These are phyloP conservation scores for Copsychus sechellarum DNA, from an alignment of 2,113 vertebrate species.

Conservation along the genomic window DNA sequence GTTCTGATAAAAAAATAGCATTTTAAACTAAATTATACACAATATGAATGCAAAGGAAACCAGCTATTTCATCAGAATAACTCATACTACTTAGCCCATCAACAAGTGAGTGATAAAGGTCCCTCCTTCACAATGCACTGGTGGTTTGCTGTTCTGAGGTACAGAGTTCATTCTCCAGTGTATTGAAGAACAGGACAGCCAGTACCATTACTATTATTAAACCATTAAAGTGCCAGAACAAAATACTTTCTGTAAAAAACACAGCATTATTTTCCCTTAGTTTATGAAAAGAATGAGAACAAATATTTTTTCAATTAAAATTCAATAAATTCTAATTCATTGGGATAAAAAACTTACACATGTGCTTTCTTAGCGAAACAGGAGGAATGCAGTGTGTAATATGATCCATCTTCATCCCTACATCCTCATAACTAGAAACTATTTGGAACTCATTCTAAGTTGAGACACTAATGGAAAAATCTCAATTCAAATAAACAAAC, in stretches of 20 bases:
- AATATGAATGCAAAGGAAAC: not conserved
- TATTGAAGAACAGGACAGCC: not conserved
- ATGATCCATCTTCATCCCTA: not conserved
- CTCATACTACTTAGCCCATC: not conserved
- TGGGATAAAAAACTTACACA: not conserved
- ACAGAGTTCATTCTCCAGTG: not conserved
- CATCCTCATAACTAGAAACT: not conserved
- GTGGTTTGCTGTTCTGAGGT: not conserved
- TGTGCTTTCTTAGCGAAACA: not conserved
- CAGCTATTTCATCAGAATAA: not conserved
- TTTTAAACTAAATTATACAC: not conserved
- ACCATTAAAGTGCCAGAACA: not conserved
- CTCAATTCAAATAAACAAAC: not conserved
- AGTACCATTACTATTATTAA: not conserved
- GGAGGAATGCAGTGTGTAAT: not conserved
- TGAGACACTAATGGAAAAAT: not conserved
- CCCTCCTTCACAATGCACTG: not conserved
- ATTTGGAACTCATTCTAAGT: not conserved
- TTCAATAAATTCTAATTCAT: not conserved
- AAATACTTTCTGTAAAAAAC: not conserved
- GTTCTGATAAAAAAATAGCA: not conserved
- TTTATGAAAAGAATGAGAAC: not conserved
- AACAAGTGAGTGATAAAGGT: not conserved
- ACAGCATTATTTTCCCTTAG: not conserved
- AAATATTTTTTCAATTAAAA: constrained; percentile 8